Conservation (phyloP, 2,797 vertebrate genomes). For the Mus caroli region DNA sequence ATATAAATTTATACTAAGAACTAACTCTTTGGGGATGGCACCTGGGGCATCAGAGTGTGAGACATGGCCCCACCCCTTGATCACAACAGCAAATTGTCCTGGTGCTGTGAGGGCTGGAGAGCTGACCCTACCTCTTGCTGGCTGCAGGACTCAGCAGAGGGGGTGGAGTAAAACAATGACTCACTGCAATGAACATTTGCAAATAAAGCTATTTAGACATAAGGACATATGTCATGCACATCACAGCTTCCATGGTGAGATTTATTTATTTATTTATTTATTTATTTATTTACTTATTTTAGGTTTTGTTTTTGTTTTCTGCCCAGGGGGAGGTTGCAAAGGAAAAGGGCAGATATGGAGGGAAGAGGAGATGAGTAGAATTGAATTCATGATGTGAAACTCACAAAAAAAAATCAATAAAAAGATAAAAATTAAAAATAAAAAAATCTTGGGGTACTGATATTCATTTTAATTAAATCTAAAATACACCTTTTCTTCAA, state of each 20-base stretch:
- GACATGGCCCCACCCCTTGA: neutral
- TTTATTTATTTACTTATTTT: neutral
- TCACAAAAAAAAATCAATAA: neutral
- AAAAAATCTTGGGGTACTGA: neutral
- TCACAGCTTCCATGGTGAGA: neutral
- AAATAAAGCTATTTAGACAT: neutral
- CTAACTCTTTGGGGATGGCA: neutral
- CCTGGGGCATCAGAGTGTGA: neutral
- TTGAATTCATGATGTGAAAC: neutral
- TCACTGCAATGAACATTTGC: neutral
- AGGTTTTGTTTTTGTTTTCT: neutral
- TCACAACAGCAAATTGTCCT: neutral
- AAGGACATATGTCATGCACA: neutral
- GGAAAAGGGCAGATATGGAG: neutral
- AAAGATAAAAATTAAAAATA: neutral
- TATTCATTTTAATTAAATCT: constrained; percentile 60
- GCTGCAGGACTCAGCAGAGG: neutral
- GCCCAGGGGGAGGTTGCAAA: neutral
- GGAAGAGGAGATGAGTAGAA: neutral
- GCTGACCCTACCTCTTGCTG: neutral
- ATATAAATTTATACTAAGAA: constrained; percentile 56
- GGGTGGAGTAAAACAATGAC: neutral
- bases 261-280: neutral
- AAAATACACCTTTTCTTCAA: constrained; percentile 23
- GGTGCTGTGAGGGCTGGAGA: neutral